Conservation (phyloP, 1,140 invertebrate species). For the Ditylenchus dipsaci region DNA sequence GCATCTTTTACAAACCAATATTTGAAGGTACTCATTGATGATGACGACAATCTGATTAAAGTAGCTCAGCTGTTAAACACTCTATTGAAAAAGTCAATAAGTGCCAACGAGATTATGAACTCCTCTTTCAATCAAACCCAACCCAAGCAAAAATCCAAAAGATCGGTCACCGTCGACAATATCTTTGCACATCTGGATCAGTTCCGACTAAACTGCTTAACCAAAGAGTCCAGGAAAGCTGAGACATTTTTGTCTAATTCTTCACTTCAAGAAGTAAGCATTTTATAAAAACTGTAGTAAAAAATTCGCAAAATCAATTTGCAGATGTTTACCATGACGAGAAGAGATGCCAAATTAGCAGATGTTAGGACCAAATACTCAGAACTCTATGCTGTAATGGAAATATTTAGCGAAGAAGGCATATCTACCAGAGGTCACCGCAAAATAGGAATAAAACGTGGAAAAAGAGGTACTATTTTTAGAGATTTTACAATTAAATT, state of each 20-base stretch:
- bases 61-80: conserved; percentile 1
- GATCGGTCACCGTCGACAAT: neutral
- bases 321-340: neutral
- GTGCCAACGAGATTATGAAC: conserved; percentile 2
- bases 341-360: neutral
- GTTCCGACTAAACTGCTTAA: neutral
- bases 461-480: neutral
- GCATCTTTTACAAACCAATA: neutral
- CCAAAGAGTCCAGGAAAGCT: neutral
- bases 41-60: neutral
- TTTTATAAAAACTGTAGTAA: no score
- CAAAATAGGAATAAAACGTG: neutral
- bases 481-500: neutral
- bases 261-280: neutral
- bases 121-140: neutral
- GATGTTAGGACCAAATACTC: conserved; percentile 6
- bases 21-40: conserved; percentile 6
- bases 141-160: neutral
- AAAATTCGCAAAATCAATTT: no score
- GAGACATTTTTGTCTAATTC: conserved; percentile 5
- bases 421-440: neutral
- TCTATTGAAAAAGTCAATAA: conserved; percentile 6
- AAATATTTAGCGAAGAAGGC: conserved; percentile 7
- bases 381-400: neutral
- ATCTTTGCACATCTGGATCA: conserved; percentile 4